A percentile compares a stretch with the other conserved stretches of the same genome.
These are phyloP conservation scores for Phymorhynchus buccinoides DNA, from an alignment of 1,140 invertebrate genomes.

Conservation along the genomic window DNA sequence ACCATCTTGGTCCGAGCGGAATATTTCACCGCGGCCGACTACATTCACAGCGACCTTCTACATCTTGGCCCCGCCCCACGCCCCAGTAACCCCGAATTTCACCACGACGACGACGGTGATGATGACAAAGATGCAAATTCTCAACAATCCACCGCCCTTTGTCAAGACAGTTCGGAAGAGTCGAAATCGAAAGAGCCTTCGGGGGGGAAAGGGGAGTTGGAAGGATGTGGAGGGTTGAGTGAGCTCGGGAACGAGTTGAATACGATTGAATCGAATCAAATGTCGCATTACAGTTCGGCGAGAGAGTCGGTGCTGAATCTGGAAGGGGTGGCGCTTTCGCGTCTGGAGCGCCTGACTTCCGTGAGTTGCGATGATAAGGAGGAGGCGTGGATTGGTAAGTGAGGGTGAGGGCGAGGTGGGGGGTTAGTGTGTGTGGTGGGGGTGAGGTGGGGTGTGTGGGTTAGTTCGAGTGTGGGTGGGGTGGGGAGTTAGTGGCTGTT, in stretches of 20 bases:
- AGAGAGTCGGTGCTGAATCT: background rate
- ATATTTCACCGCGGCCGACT: constrained; percentile 58
- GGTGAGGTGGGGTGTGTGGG: background rate
- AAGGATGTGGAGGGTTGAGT: background rate
- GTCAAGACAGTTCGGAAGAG: background rate
- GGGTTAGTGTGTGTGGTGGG: background rate
- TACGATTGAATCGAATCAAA: background rate
- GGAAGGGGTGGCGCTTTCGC: background rate
- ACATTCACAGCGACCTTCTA: constrained; percentile 54
- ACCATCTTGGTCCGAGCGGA: constrained; percentile 48
- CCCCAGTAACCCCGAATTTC: background rate
- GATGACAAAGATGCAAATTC: background rate
- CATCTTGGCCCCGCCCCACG: constrained; percentile 36
- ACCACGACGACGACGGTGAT: background rate
- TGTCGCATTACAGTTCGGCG: background rate
- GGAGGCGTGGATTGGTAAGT: constrained; percentile 10
- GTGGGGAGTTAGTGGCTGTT: background rate
- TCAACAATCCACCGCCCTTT: background rate
- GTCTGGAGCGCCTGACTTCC: background rate
- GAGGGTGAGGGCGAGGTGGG: background rate
- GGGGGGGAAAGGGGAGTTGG: background rate
- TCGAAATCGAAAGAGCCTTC: background rate
- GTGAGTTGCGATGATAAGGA: background rate
- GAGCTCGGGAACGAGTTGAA: background rate
- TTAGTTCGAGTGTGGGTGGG: background rate